Evolutionary conservation across 2,113 vertebrate genomes (phyloP), one percentile per base, ranked within the genome.

Genomic region (Taxidea taxus): DNA sequence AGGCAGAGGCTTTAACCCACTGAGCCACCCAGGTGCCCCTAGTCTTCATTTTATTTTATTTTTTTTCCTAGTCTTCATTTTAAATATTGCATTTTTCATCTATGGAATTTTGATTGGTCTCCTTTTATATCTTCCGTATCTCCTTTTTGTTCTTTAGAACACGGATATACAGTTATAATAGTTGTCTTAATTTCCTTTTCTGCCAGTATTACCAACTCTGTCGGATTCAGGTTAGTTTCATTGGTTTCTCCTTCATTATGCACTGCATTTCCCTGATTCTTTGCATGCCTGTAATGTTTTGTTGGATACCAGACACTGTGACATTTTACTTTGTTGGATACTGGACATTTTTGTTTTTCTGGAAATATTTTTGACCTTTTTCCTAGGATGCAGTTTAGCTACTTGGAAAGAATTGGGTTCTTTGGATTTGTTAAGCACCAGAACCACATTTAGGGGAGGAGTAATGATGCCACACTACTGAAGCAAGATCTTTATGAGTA

Each of bases 181-280:
- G 25, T 95, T 92, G 18, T 87, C 82, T 93, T 77, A 37, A 86
- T 56, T 78, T 70, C 18, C 27, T 64, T 90, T 97, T 44, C 66
- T 87, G 23, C 64, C 64, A 70, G 13, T 34, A 87, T 75, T 82
- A 75, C 72, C 42, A 75, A n/a, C 20, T 87, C 14, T 92, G 39
- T 74, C 66, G 64, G 64, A 90, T 60, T 90, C 11, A 82, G 49
- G 58, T 82, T 58, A 66, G 56, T 89, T 84, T 86, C 92, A 80
- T 42, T 92, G 7, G n/a, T 58, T 75, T 88, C 44, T 87, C 37
- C 51, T 6, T 92, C 44, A 66, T n/a, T 58, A 29, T 49, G 12
- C 1, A 7, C 74, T 56, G 10, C 44, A 74, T 89, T 94, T 89
- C 47, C 70, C n/a, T 81, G 23, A 70, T 60, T 95, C 51, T 78